Evolutionary conservation across 1,140 invertebrate genomes (phyloP).

Genomic region (Diplogasteroides magnus): DNA sequence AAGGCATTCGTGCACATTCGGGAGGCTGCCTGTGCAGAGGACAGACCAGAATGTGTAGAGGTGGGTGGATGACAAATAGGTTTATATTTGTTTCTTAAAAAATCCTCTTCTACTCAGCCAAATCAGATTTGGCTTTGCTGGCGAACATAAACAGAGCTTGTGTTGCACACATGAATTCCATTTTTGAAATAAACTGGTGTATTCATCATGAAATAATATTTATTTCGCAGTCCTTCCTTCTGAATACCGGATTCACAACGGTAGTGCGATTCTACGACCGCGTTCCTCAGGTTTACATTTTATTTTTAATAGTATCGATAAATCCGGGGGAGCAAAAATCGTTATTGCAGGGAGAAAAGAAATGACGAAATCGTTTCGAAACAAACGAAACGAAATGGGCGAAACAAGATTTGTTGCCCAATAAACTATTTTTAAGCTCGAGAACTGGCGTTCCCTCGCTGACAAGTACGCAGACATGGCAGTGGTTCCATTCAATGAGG

Average conservation of each 20-base stretch:
- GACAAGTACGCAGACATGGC: neutral
- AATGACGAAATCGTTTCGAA: neutral
- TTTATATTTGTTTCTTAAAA: no score
- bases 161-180: no score
- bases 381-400: neutral
- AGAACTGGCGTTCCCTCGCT: neutral
- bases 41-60: neutral
- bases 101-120: no score
- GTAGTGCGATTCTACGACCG: conserved; percentile 1
- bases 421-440: neutral
- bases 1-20: conserved; percentile 5
- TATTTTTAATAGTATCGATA: neutral
- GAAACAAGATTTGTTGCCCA: conserved; percentile 4
- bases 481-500: conserved; percentile 1
- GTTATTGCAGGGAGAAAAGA: neutral
- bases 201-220: no score
- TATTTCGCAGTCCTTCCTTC: neutral
- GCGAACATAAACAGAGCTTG: no score
- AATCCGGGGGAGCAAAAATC: neutral
- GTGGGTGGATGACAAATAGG: no score
- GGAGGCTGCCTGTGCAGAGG: neutral
- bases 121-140: no score
- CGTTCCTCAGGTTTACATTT: neutral
- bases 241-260: conserved; percentile 1
- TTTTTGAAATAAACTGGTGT: no score